Percentiles rank a stretch among this genome's conserved stretches.
Evolutionary conservation across 1,140 invertebrate species (phyloP).

Genomic region (Dreissena polymorpha): DNA sequence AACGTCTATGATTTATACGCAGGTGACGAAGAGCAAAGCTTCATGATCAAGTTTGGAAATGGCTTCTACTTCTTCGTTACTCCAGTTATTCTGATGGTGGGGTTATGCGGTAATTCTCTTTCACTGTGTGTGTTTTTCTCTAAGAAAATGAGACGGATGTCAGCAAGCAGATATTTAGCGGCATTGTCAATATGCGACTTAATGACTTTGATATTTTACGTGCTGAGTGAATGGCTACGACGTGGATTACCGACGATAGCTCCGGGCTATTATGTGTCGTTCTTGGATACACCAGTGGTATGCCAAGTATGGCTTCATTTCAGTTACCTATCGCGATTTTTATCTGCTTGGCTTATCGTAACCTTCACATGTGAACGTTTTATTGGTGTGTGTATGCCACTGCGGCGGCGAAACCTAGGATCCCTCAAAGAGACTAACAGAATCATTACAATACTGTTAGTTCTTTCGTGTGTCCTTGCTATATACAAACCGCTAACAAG

Average conservation of each 20-base stretch:
- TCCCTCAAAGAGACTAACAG: not conserved
- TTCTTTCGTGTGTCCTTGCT: slow-evolving; percentile 59
- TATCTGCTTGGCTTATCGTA: slow-evolving; percentile 75
- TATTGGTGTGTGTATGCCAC: slow-evolving; percentile 72
- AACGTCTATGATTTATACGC: too few relatives aligned
- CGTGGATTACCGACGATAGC: slow-evolving; percentile 45
- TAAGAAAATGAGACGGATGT: slow-evolving; percentile 65
- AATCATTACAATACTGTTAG: slow-evolving; percentile 59
- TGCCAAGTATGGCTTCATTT: slow-evolving; percentile 72
- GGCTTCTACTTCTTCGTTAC: slow-evolving; percentile 22
- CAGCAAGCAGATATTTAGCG: slow-evolving; percentile 67
- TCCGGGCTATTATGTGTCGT: not conserved
- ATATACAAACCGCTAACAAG: slow-evolving; percentile 70
- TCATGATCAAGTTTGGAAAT: not conserved
- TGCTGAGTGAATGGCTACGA: slow-evolving; percentile 65
- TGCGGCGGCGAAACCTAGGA: slow-evolving; percentile 38
- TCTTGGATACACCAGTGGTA: slow-evolving; percentile 66
- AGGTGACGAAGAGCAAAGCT: too few relatives aligned
- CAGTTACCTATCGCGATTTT: slow-evolving; percentile 70
- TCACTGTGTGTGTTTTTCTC: slow-evolving; percentile 70
- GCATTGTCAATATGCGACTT: slow-evolving; percentile 62
- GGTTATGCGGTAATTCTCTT: slow-evolving; percentile 68
- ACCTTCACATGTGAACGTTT: slow-evolving; percentile 76
- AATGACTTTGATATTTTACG: slow-evolving; percentile 59
- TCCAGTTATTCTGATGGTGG: slow-evolving; percentile 63